Base-by-base conservation (phyloP, 1,140 invertebrate genomes). In the Brevipalpus yothersi region DNA sequence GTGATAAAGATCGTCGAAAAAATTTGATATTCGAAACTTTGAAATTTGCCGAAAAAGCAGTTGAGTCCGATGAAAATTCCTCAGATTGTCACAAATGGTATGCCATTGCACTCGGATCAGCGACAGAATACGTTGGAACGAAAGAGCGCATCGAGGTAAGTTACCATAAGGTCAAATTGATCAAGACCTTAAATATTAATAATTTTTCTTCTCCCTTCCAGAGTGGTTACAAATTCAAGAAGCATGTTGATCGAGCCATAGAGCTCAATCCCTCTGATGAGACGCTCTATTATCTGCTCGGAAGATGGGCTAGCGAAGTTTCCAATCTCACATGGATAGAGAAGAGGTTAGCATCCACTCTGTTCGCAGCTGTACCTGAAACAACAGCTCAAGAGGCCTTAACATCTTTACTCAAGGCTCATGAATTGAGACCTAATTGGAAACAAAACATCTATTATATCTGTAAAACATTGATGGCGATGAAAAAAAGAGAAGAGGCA, bases 21-120 rank as follows among this genome's bases (percentile, higher is more conserved):
- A 66, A 73, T 58, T 69, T 77, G 55, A 68, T 79, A 31, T 70
- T 70, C 63, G 72, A 77, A 81, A 80, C 79, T 64, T 72, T 77
- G 58, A 71, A 76, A 43, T 75, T 75, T 63, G 82, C 80, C 60
- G 70, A 77, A 63, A 68, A 69, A 66, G 74, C 81, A 60, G 65
- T 85, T 11, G 66, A 73, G 61, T 56, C 78, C 4, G 72, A 78
- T 61, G 67, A 73, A 4, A 65, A 73, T 17, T 72, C 76, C 67
- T 69, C 76, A 1, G 75, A 83, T 66, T 73, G 79, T 40, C 82
- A 85, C 68, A 86, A 86, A 71, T 86, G 83, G 82, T 71, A 77
- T 70, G 82, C 82, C 10, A 81, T 85, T 55, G 74, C 82, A 1
- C 65, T 83, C 56, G 84, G 84, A 43, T 72, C 72, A 62, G 70